These are phyloP conservation scores for Syngnathus acus DNA, from an alignment of 2,797 vertebrate species.

Conservation along the genomic window DNA sequence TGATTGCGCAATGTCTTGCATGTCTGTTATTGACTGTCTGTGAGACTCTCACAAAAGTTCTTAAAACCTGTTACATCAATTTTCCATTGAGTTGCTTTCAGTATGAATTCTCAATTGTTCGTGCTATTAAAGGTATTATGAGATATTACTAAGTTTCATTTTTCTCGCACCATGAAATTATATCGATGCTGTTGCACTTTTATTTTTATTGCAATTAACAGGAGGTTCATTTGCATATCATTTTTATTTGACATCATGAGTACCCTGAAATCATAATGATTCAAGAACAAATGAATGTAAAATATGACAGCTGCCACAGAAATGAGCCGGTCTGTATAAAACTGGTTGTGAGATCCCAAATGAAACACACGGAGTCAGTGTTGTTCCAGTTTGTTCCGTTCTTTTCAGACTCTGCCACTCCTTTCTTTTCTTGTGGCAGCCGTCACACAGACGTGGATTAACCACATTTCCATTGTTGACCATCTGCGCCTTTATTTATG, in stretches of 20 bases:
- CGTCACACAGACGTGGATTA: constrained; percentile 30
- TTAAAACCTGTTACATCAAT: constrained; percentile 66
- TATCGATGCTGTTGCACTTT: background rate
- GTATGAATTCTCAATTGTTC: constrained; percentile 47
- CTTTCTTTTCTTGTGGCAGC: constrained; percentile 50
- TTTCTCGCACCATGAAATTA: constrained; percentile 19
- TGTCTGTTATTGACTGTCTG: constrained; percentile 36
- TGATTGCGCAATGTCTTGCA: constrained; percentile 48
- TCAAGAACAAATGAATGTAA: background rate
- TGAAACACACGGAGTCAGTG: constrained; percentile 26
- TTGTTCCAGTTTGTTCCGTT: constrained; percentile 16
- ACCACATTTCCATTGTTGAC: constrained; percentile 31
- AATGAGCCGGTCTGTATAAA: background rate
- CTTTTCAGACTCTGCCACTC: constrained; percentile 38
- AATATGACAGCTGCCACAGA: background rate
- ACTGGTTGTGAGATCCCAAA: background rate
- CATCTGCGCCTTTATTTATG: background rate
- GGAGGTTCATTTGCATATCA: background rate
- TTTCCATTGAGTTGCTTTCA: constrained; percentile 38
- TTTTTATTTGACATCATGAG: too few relatives aligned
- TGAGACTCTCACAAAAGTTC: constrained; percentile 16
- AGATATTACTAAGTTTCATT: constrained; percentile 10
- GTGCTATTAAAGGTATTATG: constrained; percentile 53
- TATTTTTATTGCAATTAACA: background rate
- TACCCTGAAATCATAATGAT: too few relatives aligned